Conservation (phyloP, 2,797 vertebrate species). For the Varecia variegata region DNA sequence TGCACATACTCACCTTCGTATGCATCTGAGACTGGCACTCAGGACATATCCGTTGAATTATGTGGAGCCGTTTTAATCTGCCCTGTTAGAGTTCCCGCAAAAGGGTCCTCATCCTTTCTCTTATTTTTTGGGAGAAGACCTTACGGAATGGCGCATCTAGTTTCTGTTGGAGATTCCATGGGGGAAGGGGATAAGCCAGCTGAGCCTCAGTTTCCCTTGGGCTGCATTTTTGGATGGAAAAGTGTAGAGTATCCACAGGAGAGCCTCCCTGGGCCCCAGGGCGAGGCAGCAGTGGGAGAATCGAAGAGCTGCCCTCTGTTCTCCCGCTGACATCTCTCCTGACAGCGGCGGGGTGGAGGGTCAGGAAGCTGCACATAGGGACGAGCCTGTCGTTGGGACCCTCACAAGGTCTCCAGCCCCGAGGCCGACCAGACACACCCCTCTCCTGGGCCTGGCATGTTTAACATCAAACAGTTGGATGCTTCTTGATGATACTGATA, state of each 20-base stretch:
- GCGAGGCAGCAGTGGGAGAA: not conserved
- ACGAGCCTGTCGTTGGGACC: not conserved
- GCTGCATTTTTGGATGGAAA: not conserved
- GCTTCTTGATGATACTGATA: not conserved
- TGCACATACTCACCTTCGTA: rapidly evolving
- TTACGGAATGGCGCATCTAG: not conserved
- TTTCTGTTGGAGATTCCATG: not conserved
- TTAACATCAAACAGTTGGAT: not conserved
- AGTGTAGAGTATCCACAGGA: not conserved
- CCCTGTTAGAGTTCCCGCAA: not conserved
- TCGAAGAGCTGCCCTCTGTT: not conserved
- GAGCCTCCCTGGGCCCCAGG: not conserved
- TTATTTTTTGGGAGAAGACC: not conserved
- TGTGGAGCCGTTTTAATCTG: not conserved
- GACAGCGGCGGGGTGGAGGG: not conserved
- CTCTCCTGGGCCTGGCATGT: not conserved
- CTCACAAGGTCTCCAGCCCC: rapidly evolving
- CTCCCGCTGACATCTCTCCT: not conserved
- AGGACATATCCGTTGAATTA: not conserved
- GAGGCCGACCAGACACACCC: not conserved
- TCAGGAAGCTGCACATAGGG: not conserved
- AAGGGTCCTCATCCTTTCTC: not conserved
- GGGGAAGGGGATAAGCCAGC: rapidly evolving
- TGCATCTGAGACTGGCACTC: too few species aligned
- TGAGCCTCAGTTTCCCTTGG: not conserved